Base-by-base conservation (phyloP, 2,113 vertebrate species). In the Garra rufa region DNA sequence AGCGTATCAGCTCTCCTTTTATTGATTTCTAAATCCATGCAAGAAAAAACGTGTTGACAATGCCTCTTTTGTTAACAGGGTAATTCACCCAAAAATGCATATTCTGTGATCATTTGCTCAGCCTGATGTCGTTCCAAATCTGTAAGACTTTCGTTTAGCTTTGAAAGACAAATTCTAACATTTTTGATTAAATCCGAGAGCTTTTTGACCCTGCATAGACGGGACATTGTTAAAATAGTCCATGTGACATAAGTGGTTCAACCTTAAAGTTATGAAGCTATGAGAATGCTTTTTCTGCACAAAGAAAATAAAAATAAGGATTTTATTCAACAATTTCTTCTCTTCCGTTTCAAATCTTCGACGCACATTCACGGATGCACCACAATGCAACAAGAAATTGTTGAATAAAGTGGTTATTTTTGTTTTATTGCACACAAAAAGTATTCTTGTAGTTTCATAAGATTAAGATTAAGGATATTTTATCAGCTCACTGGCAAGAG, bases 11-110 rank as follows among this genome's bases (percentile, higher is more conserved):
- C 38, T 63, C 34, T 70, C 46, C 50, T 70, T 6, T 41, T 44
- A 82, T 82, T 82, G 71, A 86, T 73, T 85, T 30, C 26, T 6
- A 84, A 84, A 77, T 76, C 59, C 13, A 84, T 52, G 11, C 11
- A 46, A 69, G 44, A 63, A 48, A n/a, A 67, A 59, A 10, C 30
- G 1, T 57, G 55, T 61, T 41, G 34, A 43, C 52, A 78, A 43
- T 26, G 21, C 3, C 55, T 28, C 2, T 17, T 30, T 55, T 76
- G 30, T 76, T 76, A 55, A 76, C 34, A 19, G 46, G 28, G 28
- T 30, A 55, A 14, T 38, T 34, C 74, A 55, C 17, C 15, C 0
- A 6, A 76, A 76, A 34, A 7, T 15, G n/a, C 14, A 14, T 26
- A 73, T 69, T 41, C 17, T 69, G 34, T 41, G 17, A 69, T 69